Percentiles rank a stretch among this genome's conserved stretches.
These are phyloP conservation scores for Lasiurus borealis DNA, from an alignment of 2,113 vertebrate genomes.

Conservation along the genomic window DNA sequence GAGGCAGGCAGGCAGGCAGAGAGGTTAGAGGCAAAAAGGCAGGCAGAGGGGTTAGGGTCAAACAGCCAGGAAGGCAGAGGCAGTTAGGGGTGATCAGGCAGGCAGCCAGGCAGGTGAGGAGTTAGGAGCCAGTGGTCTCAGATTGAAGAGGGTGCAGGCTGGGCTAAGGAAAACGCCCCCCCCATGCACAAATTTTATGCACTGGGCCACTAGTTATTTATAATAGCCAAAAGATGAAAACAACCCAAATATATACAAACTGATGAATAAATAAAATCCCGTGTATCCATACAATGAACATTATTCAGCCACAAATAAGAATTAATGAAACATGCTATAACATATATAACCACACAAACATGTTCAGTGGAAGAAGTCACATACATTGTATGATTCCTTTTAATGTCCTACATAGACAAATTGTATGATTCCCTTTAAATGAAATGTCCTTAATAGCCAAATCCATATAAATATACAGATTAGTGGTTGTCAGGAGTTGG, in stretches of 20 bases:
- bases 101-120: too few relatives aligned
- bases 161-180: too few relatives aligned
- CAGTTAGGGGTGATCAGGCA: too few relatives aligned
- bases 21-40: too few relatives aligned
- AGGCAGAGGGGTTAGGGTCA: too few relatives aligned
- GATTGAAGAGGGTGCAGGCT: too few relatives aligned
- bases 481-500: background rate
- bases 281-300: too few relatives aligned
- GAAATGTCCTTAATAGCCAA: background rate
- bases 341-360: background rate
- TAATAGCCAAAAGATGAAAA: constrained; percentile 29
- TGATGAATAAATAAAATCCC: background rate
- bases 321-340: background rate
- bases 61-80: too few relatives aligned
- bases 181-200: too few relatives aligned
- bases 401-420: background rate
- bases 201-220: background rate
- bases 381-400: background rate
- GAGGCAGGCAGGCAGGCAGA: too few relatives aligned
- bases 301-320: background rate
- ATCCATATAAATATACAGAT: background rate
- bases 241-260: background rate
- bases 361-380: background rate
- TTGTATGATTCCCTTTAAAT: background rate
- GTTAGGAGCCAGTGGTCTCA: too few relatives aligned